phyloP scores from a whole-genome alignment of 2,888 invertebrate species.

The Tupiocoris notatus region DNA sequence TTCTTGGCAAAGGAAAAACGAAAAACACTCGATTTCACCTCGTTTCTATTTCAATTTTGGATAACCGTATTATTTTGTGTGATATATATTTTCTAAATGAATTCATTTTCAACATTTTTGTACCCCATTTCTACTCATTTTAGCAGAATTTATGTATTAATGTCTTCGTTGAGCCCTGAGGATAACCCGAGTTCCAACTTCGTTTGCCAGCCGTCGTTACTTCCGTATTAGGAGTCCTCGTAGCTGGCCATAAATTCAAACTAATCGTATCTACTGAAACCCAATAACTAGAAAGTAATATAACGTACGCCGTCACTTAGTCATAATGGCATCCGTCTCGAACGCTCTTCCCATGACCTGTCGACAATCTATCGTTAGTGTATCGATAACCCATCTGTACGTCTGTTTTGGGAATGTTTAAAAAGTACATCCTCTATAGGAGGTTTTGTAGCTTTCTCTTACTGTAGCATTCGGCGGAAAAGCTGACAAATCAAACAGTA shows the following conservation, averaged over 20 bases:
- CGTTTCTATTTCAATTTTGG: no score
- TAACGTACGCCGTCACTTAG: background rate
- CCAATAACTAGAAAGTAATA: background rate
- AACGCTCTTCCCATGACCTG: slow-evolving; percentile 28
- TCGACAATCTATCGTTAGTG: slow-evolving; percentile 33
- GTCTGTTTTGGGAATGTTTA: slow-evolving; percentile 19
- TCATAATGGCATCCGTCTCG: background rate
- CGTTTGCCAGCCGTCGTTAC: no score
- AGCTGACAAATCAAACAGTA: slow-evolving; percentile 38
- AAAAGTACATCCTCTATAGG: slow-evolving; percentile 13
- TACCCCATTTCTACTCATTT: no score
- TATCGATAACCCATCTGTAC: slow-evolving; percentile 30
- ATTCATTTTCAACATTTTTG: no score
- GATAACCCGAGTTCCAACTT: no score
- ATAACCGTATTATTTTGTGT: no score
- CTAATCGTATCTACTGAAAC: background rate
- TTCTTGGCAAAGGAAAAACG: no score
- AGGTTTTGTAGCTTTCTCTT: background rate
- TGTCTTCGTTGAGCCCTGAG: no score
- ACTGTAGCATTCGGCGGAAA: background rate
- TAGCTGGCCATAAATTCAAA: background rate
- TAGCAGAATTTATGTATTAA: no score
- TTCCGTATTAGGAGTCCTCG: no score
- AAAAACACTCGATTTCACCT: no score
- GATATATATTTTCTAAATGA: no score